Base-by-base conservation (phyloP, 2,797 vertebrate species). In the Onychomys arenicola region DNA sequence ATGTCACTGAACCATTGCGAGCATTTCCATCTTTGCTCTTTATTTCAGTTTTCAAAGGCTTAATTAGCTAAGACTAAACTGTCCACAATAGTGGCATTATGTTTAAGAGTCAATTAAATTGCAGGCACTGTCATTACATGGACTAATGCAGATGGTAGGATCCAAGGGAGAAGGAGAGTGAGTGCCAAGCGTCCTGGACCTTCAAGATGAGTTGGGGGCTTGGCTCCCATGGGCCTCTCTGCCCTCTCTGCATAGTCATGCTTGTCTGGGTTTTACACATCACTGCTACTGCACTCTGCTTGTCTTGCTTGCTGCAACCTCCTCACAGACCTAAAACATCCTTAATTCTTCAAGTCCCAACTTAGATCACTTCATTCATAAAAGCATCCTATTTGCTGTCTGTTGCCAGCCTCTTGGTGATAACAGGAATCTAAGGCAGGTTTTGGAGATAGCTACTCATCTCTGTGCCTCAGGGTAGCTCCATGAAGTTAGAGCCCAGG, bases 51-150 rank as follows among this genome's bases (percentile, higher is more conserved):
- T 93, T 52, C 89, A 94, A 4, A 84, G 92, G 94, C 85, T 96
- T 95, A 81, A 91, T 96, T 73, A 95, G 71, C 34, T 55, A 69
- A 81, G 93, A 91, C 88, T 77, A 93, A 96, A 95, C 95, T 84
- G 93, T 97, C 86, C 91, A 92, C 86, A 87, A 88, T 37, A 77
- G 76, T 17, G 89, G 82, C 80, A 23, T 95, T 89, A 84, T 78
- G 69, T 77, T 96, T 93, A 97, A 94, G 95, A 96, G 94, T 81
- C 90, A 63, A 10, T 97, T 87, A 97, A 89, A 76, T 82, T 71
- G 83, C 80, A 90, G 82, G 87, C 61, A 57, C 73, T 63, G 69
- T 83, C 49, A n/a, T 90, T 95, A 93, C 78, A 78, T n/a, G 90
- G 61, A 71, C 17, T 10, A 43, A 78, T 16, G 32, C 25, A 83